Conservation (phyloP, 2,113 vertebrate species). For the Spermophilus dauricus region DNA sequence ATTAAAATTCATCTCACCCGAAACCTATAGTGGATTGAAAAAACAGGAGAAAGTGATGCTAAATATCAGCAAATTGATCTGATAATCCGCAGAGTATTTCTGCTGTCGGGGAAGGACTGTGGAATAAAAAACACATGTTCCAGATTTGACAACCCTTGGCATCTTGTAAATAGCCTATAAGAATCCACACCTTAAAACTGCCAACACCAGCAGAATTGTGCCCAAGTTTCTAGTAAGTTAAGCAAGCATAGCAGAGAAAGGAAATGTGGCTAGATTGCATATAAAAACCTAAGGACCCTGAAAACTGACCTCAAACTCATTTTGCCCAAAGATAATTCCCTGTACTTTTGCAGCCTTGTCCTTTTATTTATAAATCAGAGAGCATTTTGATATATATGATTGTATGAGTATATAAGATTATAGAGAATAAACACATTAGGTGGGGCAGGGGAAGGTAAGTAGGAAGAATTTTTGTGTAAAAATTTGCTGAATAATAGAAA, state of each 20-base stretch:
- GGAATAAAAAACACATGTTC: constrained; percentile 89
- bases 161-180: constrained; percentile 91
- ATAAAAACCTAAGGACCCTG: constrained; percentile 88
- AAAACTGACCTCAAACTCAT: constrained; percentile 88
- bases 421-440: background rate
- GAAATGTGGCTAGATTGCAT: constrained; percentile 89
- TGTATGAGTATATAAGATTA: background rate
- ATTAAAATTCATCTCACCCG: constrained; percentile 89
- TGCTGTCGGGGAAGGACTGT: constrained; percentile 89
- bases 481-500: constrained; percentile 82
- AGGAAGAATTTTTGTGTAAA: constrained; percentile 18
- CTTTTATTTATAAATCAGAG: constrained; percentile 74
- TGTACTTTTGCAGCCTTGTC: constrained; percentile 76
- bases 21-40: constrained; percentile 83
- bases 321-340: constrained; percentile 85
- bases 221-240: constrained; percentile 91
- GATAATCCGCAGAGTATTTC: constrained; percentile 90
- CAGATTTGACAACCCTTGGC: constrained; percentile 91
- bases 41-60: constrained; percentile 88
- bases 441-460: background rate
- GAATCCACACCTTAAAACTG: constrained; percentile 91
- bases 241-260: constrained; percentile 89
- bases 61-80: constrained; percentile 91
- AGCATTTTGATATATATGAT: background rate
- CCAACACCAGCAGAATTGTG: constrained; percentile 90